phyloP scores from a whole-genome alignment of 2,113 vertebrate species.

The Paratilapia polleni region DNA sequence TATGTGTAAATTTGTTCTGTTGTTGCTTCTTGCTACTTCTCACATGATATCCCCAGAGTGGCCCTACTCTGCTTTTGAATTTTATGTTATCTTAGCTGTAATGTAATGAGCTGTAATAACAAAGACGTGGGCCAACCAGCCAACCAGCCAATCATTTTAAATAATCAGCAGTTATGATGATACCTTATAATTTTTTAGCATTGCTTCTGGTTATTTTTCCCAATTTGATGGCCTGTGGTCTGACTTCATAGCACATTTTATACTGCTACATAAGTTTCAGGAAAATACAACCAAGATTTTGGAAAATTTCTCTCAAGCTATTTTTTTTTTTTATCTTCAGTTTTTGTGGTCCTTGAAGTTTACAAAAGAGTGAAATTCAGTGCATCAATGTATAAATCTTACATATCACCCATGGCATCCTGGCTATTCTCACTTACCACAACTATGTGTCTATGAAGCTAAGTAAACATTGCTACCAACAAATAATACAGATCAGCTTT shows the following conservation, averaged over 20 bases:
- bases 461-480: constrained; percentile 26
- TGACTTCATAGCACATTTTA: background rate
- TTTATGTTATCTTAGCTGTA: too few relatives aligned
- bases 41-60: too few relatives aligned
- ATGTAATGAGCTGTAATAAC: too few relatives aligned
- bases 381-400: background rate
- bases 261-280: background rate
- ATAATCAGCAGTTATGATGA: background rate
- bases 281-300: background rate
- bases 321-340: background rate
- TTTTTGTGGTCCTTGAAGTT: background rate
- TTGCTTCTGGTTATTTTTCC: background rate
- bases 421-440: background rate
- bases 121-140: too few relatives aligned
- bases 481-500: background rate
- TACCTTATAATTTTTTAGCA: background rate
- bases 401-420: background rate
- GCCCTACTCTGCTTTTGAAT: too few relatives aligned
- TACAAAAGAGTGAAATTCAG: background rate
- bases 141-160: too few relatives aligned
- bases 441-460: background rate
- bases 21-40: too few relatives aligned
- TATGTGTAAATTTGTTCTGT: background rate
- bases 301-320: background rate
- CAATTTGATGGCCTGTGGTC: background rate